Percentiles rank a stretch among this genome's conserved stretches.
phyloP scores from a whole-genome alignment of 2,113 vertebrate species.

The Grallaria varia region DNA sequence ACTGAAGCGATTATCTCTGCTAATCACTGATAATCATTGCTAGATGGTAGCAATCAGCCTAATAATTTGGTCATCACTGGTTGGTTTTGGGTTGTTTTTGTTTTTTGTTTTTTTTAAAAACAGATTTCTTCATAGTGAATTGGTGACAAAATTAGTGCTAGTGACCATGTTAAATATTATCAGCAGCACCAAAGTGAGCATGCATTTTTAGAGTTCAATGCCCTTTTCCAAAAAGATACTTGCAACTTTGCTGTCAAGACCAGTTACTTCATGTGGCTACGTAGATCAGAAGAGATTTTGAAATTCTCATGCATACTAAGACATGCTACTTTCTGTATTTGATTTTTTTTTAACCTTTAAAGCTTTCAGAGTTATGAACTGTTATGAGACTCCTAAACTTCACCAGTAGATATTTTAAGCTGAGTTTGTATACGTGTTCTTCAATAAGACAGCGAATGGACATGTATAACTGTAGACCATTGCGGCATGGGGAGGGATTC shows the following conservation, averaged over 20 bases:
- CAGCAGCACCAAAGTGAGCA: background rate
- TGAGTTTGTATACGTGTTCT: background rate
- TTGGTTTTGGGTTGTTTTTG: background rate
- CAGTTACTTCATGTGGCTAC: background rate
- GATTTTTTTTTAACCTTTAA: background rate
- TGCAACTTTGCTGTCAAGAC: background rate
- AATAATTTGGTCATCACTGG: background rate
- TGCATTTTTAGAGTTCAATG: background rate
- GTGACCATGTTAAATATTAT: background rate
- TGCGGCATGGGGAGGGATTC: background rate
- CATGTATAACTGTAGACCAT: background rate
- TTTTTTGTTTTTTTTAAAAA: background rate
- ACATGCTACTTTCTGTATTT: background rate
- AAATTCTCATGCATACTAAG: background rate
- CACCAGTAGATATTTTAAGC: background rate
- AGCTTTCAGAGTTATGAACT: background rate
- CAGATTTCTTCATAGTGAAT: background rate
- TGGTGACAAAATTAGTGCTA: background rate
- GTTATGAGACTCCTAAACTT: background rate
- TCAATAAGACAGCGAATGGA: background rate
- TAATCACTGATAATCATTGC: background rate
- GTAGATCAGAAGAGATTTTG: background rate
- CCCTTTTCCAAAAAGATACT: background rate
- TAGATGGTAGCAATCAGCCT: background rate
- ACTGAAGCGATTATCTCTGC: background rate